Conservation (phyloP, 2,797 vertebrate genomes). For the Protonibea diacanthus region DNA sequence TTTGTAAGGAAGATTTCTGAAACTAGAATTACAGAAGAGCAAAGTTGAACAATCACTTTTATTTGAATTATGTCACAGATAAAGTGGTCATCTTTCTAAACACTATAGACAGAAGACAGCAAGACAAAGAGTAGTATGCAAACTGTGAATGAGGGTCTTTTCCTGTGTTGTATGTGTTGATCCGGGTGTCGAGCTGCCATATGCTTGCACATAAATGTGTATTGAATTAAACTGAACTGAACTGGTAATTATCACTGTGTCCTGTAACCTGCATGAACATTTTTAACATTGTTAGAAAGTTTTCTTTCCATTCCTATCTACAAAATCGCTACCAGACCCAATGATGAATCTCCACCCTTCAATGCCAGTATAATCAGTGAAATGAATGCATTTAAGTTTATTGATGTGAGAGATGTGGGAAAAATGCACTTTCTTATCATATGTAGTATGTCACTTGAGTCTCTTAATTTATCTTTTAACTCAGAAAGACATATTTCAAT, state of each 20-base stretch:
- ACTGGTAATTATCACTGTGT: background rate
- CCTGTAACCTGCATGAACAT: background rate
- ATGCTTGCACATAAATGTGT: background rate
- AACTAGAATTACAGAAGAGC: constrained; percentile 6
- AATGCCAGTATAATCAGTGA: constrained; percentile 19
- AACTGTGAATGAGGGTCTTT: constrained; percentile 6
- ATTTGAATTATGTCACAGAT: constrained; percentile 7
- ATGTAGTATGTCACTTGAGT: constrained; percentile 7
- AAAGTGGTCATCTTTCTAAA: background rate
- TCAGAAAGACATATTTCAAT: constrained; percentile 15
- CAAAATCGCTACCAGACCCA: background rate
- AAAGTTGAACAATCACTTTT: constrained; percentile 6
- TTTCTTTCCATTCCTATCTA: background rate
- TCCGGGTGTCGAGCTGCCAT: background rate
- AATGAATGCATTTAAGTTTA: constrained; percentile 27
- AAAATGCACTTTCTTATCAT: constrained; percentile 18
- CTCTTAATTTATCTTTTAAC: constrained; percentile 5
- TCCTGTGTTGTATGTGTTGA: background rate
- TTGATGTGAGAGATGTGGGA: constrained; percentile 12
- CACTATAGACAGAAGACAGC: background rate
- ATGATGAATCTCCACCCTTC: background rate
- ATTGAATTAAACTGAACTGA: background rate
- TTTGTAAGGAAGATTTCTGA: background rate
- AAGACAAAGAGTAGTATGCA: background rate
- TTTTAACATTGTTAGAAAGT: constrained; percentile 1